These are phyloP conservation scores for Hoplodrina ambigua DNA, from an alignment of 2,888 invertebrate species.

Conservation along the genomic window DNA sequence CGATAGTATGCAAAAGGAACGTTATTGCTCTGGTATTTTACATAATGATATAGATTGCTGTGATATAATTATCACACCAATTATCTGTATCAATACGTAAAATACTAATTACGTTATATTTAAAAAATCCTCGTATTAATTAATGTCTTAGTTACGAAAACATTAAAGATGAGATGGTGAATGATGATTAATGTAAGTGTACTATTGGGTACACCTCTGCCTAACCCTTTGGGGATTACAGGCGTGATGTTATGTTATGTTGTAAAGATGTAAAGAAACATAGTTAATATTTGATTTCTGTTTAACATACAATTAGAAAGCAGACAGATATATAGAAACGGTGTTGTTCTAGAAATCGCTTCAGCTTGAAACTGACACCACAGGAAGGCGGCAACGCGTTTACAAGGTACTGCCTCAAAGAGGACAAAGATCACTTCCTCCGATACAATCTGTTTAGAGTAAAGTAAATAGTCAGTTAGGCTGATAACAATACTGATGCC, in stretches of 20 bases:
- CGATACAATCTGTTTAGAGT: slow-evolving; percentile 70
- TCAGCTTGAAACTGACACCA: slow-evolving; percentile 25
- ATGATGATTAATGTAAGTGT: no score
- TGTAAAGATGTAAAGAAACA: not conserved
- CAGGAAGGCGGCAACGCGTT: slow-evolving; percentile 56
- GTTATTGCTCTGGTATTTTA: not conserved
- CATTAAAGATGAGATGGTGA: not conserved
- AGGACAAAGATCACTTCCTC: slow-evolving; percentile 73
- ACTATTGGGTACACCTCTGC: no score
- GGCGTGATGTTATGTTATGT: no score
- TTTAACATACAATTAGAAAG: not conserved
- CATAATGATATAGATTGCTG: no score
- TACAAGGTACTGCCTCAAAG: slow-evolving; percentile 68
- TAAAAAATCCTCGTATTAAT: no score
- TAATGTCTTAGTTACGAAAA: slow-evolving; percentile 7
- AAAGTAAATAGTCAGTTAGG: slow-evolving; percentile 67
- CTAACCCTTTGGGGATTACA: no score
- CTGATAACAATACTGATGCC: slow-evolving; percentile 55
- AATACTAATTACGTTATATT: no score
- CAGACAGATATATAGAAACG: no score
- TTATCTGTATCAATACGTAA: no score
- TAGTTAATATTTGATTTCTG: not conserved
- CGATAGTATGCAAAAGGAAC: not conserved
- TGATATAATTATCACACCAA: no score
- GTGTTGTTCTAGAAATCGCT: slow-evolving; percentile 4